Conservation (phyloP, 2,797 vertebrate genomes). For the Lepus townsendii region DNA sequence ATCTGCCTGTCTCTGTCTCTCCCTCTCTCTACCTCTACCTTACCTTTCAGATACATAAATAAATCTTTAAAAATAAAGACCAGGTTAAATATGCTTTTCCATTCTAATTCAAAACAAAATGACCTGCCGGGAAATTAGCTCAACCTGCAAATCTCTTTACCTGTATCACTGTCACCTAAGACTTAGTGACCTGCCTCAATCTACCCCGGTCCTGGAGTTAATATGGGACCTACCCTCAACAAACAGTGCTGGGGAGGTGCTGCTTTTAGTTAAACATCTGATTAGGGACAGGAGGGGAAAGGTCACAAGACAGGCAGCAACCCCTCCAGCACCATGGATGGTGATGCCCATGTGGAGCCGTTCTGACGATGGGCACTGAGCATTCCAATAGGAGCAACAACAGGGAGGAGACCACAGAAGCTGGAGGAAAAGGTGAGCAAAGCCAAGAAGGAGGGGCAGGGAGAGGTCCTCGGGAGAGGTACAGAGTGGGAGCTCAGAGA, state of each 20-base stretch:
- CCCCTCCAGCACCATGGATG: accelerated
- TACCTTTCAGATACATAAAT: no score
- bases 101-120: neutral
- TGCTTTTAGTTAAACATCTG: neutral
- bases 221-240: neutral
- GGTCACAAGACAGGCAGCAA: accelerated
- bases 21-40: no score
- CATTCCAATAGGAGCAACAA: accelerated
- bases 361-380: accelerated
- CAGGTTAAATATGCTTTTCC: neutral
- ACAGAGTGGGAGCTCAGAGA: neutral
- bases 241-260: neutral
- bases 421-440: neutral
- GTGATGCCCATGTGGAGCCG: no score
- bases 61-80: no score
- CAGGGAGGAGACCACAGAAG: accelerated
- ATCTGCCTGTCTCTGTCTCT: no score
- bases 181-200: neutral
- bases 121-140: neutral
- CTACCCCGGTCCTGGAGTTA: neutral
- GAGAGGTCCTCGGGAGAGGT: neutral
- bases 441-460: neutral
- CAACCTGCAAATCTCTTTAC: neutral
- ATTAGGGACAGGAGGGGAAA: neutral
- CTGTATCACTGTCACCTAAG: neutral